phyloP scores from a whole-genome alignment of 2,113 vertebrate species.

The Rhea americana region DNA sequence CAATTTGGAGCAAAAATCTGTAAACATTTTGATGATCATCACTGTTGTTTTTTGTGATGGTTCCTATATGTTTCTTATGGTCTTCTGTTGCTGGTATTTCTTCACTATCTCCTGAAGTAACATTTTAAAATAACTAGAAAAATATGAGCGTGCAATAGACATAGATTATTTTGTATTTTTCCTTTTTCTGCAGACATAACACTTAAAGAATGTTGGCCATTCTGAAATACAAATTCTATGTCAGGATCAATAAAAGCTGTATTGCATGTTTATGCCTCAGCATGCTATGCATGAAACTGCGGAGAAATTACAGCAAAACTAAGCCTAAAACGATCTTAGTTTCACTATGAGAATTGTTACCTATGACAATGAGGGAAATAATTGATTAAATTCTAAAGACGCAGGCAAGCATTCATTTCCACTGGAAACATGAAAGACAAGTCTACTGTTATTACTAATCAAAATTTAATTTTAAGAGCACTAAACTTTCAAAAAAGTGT shows the following conservation, averaged over 20 bases:
- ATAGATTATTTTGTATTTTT: background rate
- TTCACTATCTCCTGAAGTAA: background rate
- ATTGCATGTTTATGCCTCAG: background rate
- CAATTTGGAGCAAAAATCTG: background rate
- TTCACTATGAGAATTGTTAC: background rate
- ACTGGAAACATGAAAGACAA: background rate
- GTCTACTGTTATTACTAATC: background rate
- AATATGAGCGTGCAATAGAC: background rate
- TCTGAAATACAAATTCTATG: background rate
- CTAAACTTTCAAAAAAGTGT: background rate
- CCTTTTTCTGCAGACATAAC: background rate
- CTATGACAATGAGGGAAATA: background rate
- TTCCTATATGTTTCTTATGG: background rate
- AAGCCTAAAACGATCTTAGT: fast-evolving
- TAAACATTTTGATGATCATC: background rate
- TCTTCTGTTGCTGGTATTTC: background rate
- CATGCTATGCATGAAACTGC: background rate
- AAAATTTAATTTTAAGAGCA: background rate
- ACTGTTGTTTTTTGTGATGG: background rate
- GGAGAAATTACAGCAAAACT: background rate
- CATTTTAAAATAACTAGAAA: background rate
- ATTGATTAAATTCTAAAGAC: background rate
- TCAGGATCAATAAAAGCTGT: background rate
- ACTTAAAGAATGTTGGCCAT: fast-evolving
- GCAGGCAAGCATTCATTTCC: background rate